A percentile compares a stretch with the other conserved stretches of the same genome.
These are phyloP conservation scores for Malurus cyaneus DNA, from an alignment of 2,113 vertebrate species.

Conservation along the genomic window DNA sequence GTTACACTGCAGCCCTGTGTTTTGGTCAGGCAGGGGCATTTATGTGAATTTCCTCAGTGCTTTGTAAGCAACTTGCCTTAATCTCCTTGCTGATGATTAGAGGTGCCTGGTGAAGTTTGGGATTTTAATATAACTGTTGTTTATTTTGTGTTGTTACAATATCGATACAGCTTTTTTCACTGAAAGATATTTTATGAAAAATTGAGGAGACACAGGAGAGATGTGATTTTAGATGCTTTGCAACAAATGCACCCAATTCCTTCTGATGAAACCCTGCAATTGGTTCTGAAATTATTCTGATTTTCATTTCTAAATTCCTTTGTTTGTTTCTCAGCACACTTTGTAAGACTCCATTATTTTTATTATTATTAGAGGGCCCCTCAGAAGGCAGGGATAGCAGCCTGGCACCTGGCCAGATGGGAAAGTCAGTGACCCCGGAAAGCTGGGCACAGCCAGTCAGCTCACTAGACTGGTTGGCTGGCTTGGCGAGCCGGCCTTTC, in stretches of 20 bases:
- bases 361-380: background rate
- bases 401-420: conserved; percentile 2
- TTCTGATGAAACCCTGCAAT: background rate
- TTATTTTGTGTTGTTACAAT: background rate
- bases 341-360: background rate
- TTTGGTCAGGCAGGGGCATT: background rate
- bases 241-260: background rate
- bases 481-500: background rate
- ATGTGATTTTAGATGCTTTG: background rate
- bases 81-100: background rate
- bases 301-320: background rate
- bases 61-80: background rate
- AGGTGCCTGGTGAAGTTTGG: background rate
- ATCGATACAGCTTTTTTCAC: background rate
- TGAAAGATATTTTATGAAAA: background rate
- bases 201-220: background rate
- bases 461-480: conserved; percentile 27
- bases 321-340: background rate
- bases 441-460: background rate
- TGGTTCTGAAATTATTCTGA: background rate
- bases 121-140: background rate
- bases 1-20: background rate
- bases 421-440: conserved; percentile 18
- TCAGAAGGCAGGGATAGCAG: background rate
- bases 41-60: background rate